A percentile compares a stretch with the other conserved stretches of the same genome.
phyloP scores from a whole-genome alignment of 2,113 vertebrate species.

The Zosterops hypoxanthus region DNA sequence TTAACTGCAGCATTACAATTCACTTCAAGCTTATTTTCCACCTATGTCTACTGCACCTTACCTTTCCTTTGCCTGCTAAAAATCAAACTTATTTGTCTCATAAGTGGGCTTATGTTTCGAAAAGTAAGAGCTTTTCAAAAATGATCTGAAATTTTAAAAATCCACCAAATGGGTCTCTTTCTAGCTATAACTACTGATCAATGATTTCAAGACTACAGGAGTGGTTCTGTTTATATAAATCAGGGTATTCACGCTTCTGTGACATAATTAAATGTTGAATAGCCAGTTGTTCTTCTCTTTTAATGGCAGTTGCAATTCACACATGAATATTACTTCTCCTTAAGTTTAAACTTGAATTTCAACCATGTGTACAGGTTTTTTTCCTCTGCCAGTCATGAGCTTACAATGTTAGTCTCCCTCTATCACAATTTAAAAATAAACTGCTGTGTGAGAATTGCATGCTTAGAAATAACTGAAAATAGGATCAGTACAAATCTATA shows the following conservation, averaged over 20 bases:
- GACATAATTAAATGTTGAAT: neutral
- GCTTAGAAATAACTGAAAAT: neutral
- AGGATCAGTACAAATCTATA: neutral
- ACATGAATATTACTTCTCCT: neutral
- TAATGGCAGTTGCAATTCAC: neutral
- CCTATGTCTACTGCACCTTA: constrained; percentile 13
- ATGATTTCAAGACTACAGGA: neutral
- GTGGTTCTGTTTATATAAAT: neutral
- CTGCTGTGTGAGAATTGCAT: neutral
- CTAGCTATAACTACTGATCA: neutral
- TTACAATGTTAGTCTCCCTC: neutral
- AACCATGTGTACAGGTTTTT: neutral
- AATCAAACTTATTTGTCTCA: neutral
- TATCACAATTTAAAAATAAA: neutral
- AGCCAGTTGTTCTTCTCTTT: neutral
- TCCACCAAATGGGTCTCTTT: neutral
- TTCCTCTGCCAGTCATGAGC: neutral
- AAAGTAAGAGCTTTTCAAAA: constrained; percentile 24
- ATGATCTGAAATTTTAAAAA: neutral
- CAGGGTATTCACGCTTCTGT: neutral
- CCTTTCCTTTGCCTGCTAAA: constrained; percentile 27
- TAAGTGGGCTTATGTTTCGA: neutral
- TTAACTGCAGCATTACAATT: constrained; percentile 72
- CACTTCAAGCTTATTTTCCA: constrained; percentile 64
- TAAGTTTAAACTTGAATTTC: constrained; percentile 16